phyloP scores from a whole-genome alignment of 2,888 invertebrate species.

The Scaptomyza reducta region DNA sequence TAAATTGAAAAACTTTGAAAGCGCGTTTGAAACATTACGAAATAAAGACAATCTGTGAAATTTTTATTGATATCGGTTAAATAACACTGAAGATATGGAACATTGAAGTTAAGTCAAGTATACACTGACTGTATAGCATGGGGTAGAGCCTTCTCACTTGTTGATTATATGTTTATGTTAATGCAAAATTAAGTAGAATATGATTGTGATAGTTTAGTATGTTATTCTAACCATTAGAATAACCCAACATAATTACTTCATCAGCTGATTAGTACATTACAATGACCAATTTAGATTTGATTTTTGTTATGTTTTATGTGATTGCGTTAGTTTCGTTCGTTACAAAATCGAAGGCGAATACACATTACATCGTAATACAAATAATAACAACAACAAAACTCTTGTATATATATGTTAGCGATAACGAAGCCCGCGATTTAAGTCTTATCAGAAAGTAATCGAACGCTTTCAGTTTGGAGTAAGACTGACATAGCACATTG shows the following conservation, averaged over 20 bases:
- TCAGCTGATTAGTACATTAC: conserved; percentile 6
- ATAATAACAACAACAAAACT: background rate
- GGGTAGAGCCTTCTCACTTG: no score
- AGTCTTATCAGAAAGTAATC: conserved; percentile 35
- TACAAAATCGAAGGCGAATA: conserved; percentile 19
- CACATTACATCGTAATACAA: conserved; percentile 2
- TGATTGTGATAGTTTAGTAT: background rate
- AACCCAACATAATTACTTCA: conserved; percentile 28
- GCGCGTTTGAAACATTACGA: no score
- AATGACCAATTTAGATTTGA: conserved; percentile 2
- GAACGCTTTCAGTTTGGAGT: conserved; percentile 30
- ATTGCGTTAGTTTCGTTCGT: conserved; percentile 7
- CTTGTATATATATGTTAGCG: conserved; percentile 10
- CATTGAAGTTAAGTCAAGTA: no score
- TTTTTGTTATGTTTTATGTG: conserved; percentile 7
- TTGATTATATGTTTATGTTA: no score
- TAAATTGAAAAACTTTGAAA: no score
- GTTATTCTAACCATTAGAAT: background rate
- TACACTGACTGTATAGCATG: no score
- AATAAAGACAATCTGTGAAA: no score
- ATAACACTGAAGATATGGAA: no score
- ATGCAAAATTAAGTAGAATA: background rate
- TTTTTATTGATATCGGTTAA: no score
- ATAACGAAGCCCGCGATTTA: conserved; percentile 22
- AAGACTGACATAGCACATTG: conserved; percentile 2